Conservation (phyloP, 1,140 invertebrate species). For the Panagrolaimus sp. region DNA sequence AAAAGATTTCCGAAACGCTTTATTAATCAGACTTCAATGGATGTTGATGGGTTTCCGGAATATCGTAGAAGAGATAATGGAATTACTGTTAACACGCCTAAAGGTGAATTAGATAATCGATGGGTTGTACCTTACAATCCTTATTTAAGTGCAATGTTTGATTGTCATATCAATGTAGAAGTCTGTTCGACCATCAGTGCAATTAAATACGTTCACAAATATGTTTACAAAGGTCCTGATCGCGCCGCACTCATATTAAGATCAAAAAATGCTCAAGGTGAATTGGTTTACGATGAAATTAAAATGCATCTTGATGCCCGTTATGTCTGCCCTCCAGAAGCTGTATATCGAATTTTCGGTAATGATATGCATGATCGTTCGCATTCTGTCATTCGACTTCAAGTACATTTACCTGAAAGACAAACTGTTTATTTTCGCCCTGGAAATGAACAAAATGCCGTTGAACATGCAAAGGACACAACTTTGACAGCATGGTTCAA, state of each 20-base stretch:
- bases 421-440: slow-evolving; percentile 60
- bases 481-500: slow-evolving; percentile 59
- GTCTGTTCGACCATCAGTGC: slow-evolving; percentile 63
- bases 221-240: slow-evolving; percentile 61
- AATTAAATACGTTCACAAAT: slow-evolving; percentile 63
- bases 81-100: neutral
- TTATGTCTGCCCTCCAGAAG: slow-evolving; percentile 61
- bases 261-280: slow-evolving; percentile 18
- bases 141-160: slow-evolving; percentile 62
- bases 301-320: slow-evolving; percentile 56
- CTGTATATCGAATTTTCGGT: slow-evolving; percentile 59
- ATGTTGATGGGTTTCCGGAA: slow-evolving; percentile 26
- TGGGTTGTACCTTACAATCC: slow-evolving; percentile 65
- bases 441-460: slow-evolving; percentile 35
- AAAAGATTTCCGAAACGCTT: slow-evolving; percentile 43
- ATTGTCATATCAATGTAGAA: slow-evolving; percentile 64
- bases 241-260: slow-evolving; percentile 26
- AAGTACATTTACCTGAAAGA: slow-evolving; percentile 59
- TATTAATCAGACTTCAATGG: slow-evolving; percentile 17
- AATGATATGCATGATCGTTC: slow-evolving; percentile 59
- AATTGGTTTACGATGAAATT: slow-evolving; percentile 62
- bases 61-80: slow-evolving; percentile 39
- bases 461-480: slow-evolving; percentile 25
- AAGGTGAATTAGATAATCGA: slow-evolving; percentile 60
- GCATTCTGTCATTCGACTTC: slow-evolving; percentile 60